Evolutionary conservation across 2,113 vertebrate species (phyloP).

Genomic region (Tetrax tetrax): DNA sequence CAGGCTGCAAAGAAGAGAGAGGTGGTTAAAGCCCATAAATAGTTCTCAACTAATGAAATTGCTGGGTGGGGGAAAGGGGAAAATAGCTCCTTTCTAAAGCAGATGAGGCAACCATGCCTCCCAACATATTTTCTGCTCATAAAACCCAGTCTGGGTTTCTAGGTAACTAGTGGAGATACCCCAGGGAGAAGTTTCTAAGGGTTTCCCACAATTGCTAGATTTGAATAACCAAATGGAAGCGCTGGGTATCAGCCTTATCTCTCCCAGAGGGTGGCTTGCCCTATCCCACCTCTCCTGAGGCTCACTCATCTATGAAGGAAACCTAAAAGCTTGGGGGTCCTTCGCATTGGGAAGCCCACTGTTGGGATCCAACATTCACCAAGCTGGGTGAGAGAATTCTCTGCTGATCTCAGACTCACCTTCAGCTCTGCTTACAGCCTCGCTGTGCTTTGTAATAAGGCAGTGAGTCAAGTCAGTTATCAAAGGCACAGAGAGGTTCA

Average conservation of each 20-base stretch:
- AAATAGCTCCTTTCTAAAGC: constrained; percentile 39
- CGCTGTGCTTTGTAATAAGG: background rate
- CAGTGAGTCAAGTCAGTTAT: background rate
- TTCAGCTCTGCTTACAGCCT: background rate
- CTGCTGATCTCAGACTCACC: background rate
- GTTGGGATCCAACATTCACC: background rate
- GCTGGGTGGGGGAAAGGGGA: background rate
- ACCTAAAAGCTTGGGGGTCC: background rate
- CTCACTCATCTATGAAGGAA: background rate
- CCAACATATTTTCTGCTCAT: constrained; percentile 45
- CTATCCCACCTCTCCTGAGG: background rate
- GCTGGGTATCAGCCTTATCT: background rate
- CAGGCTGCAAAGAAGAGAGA: constrained; percentile 19
- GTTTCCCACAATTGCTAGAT: background rate
- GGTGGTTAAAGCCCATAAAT: constrained; percentile 54
- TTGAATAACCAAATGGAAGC: background rate
- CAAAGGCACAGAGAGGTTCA: background rate
- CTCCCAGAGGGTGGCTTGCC: background rate
- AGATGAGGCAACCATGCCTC: constrained; percentile 25
- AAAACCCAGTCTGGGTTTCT: constrained; percentile 62
- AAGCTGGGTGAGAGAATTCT: background rate
- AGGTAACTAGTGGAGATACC: constrained; percentile 39
- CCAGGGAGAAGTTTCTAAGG: background rate
- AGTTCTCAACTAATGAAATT: constrained; percentile 55
- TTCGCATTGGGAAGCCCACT: accelerated